Conservation (phyloP, 2,113 vertebrate genomes). For the Acinonyx jubatus region DNA sequence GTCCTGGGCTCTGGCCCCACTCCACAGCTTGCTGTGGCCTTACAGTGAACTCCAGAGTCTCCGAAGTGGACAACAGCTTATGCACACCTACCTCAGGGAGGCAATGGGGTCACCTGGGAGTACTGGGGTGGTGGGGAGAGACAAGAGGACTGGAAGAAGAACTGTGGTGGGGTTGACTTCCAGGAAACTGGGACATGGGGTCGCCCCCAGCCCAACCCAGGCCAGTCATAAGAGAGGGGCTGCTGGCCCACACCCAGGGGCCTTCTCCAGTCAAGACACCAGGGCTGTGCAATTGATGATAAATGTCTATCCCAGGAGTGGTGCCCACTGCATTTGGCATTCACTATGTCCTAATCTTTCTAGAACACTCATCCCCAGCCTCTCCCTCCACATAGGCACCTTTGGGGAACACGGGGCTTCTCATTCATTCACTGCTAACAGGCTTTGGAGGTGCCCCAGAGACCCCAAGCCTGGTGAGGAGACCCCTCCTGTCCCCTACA, state of each 20-base stretch:
- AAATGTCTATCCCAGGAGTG: not conserved
- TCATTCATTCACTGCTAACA: not conserved
- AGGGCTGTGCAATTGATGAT: not conserved
- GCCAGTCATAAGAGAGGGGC: no score
- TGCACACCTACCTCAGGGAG: not conserved
- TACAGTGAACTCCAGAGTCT: not conserved
- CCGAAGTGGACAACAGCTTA: not conserved
- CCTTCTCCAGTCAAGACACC: not conserved
- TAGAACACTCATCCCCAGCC: not conserved
- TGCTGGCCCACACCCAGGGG: not conserved
- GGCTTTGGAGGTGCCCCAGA: not conserved
- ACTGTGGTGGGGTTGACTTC: not conserved
- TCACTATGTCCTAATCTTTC: constrained; percentile 20
- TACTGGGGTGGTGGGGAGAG: accelerated
- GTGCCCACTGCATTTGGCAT: not conserved
- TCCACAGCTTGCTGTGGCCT: not conserved
- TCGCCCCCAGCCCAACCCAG: no score
- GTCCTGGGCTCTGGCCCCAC: not conserved
- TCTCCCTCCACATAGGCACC: not conserved
- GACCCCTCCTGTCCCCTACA: accelerated
- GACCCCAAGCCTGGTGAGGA: accelerated
- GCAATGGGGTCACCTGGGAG: not conserved
- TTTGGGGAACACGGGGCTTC: not conserved
- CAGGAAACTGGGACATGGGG: not conserved
- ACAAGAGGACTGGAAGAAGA: not conserved